Evolutionary conservation across 2,888 invertebrate species (phyloP), one percentile per base, ranked within the genome.

Genomic region (Agrilus biguttatus): DNA sequence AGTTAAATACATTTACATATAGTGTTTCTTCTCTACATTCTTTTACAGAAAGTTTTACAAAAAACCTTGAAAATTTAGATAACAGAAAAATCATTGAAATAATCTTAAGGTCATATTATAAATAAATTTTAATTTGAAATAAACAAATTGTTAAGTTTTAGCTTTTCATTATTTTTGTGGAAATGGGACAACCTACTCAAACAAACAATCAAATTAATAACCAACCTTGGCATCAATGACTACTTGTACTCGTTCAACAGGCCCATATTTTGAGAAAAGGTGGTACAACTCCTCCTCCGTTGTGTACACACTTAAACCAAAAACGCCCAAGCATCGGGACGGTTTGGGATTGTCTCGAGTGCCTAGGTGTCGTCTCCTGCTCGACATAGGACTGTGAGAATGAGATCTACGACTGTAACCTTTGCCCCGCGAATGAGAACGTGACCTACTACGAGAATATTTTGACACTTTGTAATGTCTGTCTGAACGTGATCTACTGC

Each of bases 221-320:
- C 57, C 67, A 66, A 86, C 87, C 79, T 93, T 93, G 38, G 91
- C 91, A 68, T 97, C 96, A 57, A 92, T 88, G 41, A 97, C 92
- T 49, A 97, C 83, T 70, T 93, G 89, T 19, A 90, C 84, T 61
- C 89, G 81, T 61, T 95, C 91, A 32, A 97, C 83, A 0, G 83
- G 83, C 2, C 96, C 96, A 63, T 81, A 96, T 63, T 91, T 89
- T 37, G 81, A 79, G 69, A 97, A 95, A 51, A 95, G 85, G 56
- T 92, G 87, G 59, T 86, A 81, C 36, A 97, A 76, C 64, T 93
- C 89, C 54, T 85, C 78, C 62, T 96, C 95, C 1, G 90, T 85
- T 1, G 96, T 97, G 67, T 86, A 84, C 42, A 92, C 78, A 60
- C 88, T 93, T 44, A 97, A 71, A 4, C 96, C 96, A 66, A 97